phyloP scores from a whole-genome alignment of 2,888 invertebrate genomes.

The Endomychus coccineus region DNA sequence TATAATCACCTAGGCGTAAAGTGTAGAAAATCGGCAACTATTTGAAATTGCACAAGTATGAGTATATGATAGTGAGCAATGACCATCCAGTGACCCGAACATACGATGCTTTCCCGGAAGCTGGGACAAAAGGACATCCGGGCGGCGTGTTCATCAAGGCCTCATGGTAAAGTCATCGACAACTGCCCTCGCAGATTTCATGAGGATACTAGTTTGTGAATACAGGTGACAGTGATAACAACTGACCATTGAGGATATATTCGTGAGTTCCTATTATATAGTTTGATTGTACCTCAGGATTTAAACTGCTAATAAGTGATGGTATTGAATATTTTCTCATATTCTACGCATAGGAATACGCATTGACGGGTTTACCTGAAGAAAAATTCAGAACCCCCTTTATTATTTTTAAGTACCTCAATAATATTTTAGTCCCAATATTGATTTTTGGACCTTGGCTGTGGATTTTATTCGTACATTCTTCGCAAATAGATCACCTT shows the following conservation, averaged over 20 bases:
- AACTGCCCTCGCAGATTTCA: slow-evolving; percentile 12
- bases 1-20: slow-evolving; percentile 11
- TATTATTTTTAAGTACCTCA: no score
- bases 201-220: slow-evolving; percentile 35
- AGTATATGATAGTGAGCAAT: slow-evolving; percentile 33
- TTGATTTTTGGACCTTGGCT: no score
- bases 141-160: slow-evolving; percentile 36
- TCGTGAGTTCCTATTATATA: slow-evolving; percentile 31
- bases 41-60: slow-evolving; percentile 27
- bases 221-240: slow-evolving; percentile 35
- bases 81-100: slow-evolving; percentile 46
- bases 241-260: slow-evolving; percentile 27
- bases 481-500: no score
- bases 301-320: no score
- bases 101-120: slow-evolving; percentile 44
- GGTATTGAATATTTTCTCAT: no score
- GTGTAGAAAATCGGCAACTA: slow-evolving; percentile 12
- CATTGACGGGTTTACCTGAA: no score
- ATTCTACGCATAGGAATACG: no score
- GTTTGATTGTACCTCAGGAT: no score
- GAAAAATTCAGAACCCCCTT: no score
- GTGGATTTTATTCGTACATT: no score
- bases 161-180: slow-evolving; percentile 14
- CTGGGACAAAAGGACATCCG: slow-evolving; percentile 43
- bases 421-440: no score